Base-by-base conservation (phyloP, 2,888 invertebrate species). In the Pandemis heparana region DNA sequence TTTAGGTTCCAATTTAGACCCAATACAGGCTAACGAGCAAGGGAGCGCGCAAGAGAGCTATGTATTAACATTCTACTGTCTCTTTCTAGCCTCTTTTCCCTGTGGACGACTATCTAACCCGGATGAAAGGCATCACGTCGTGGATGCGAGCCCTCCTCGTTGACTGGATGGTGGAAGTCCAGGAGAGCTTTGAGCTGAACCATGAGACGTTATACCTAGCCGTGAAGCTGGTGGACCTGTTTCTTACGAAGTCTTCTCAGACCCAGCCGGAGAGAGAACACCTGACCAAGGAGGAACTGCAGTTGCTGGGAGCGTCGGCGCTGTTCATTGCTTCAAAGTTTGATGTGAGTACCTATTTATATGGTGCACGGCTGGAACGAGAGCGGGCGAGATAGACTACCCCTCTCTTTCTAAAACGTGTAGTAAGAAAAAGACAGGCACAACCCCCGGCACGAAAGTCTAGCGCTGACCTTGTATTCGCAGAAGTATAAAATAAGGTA, bases 91-190 rank as follows among this genome's bases (percentile, higher is more conserved):
- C 89, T 0, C 87, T 95, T 12, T 99, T 98, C 88, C 88, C 90
- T 23, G 96, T 99, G 66, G 95, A 95, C 23, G 97, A 98, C 87
- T 99, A 99, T 89, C 96, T 99, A 93, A 95, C 94, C 48, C 94
- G 95, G 38, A 98, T 99, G 94, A 94, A 96, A 16, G 96, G 97
- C 78, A 94, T 99, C 72, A 97, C 97, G 0, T 95, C 96, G 53
- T 97, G 97, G 96, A 99, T 99, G 98, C 95, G 99, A 65, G 97
- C 98, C 0, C 95, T 99, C 32, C 95, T 99, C 3, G 97, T 99
- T 0, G 99, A 99, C 92, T 99, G 99, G 99, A 97, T 99, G 97
- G 99, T 99, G 60, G 99, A 99, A 87, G 97, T 99, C 10, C 99
- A 99, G 94, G 98, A 98, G 90, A 97, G 97, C 77, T 99, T 99